These are phyloP conservation scores for Acropternis orthonyx DNA, from an alignment of 2,797 vertebrate genomes.

Conservation along the genomic window DNA sequence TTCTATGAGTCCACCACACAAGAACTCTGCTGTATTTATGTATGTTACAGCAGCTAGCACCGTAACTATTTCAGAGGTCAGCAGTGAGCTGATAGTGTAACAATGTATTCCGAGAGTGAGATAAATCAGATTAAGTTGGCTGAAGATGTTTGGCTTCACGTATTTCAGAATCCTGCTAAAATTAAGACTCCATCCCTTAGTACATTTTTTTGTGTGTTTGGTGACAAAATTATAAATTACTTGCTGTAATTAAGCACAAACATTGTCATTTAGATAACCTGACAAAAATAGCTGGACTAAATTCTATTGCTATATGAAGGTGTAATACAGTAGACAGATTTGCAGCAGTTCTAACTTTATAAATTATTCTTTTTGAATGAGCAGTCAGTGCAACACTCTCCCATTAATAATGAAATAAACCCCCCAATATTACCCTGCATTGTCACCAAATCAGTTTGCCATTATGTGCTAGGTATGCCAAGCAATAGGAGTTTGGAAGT, in stretches of 20 bases:
- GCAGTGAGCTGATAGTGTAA: not conserved
- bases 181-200: not conserved
- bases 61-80: not conserved
- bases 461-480: not conserved
- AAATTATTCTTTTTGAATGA: not conserved
- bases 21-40: not conserved
- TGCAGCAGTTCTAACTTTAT: not conserved
- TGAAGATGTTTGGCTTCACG: not conserved
- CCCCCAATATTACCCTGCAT: not conserved
- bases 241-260: not conserved
- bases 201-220: not conserved
- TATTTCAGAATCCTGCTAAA: not conserved
- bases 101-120: not conserved
- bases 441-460: not conserved
- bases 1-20: not conserved
- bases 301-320: not conserved
- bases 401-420: not conserved
- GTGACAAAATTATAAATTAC: not conserved
- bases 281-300: not conserved
- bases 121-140: not conserved
- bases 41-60: not conserved
- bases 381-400: not conserved
- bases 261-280: not conserved
- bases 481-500: not conserved
- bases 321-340: not conserved